These are phyloP conservation scores for Musca domestica DNA, from an alignment of 1,140 invertebrate species.

Conservation along the genomic window DNA sequence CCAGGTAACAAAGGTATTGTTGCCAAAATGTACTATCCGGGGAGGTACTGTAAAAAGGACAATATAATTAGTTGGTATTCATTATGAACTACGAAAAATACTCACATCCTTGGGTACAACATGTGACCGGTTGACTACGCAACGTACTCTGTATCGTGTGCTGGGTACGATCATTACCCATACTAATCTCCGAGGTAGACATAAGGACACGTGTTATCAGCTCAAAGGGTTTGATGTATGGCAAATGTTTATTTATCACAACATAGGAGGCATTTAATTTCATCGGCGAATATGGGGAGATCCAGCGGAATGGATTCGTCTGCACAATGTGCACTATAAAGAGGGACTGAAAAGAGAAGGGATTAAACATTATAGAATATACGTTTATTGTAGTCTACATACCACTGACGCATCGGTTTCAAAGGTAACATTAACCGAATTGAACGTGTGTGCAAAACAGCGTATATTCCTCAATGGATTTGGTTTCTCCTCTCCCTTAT, in stretches of 20 bases:
- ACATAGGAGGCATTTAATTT: slow-evolving; percentile 47
- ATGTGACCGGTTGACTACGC: slow-evolving; percentile 42
- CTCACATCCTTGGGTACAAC: slow-evolving; percentile 52
- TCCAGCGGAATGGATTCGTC: slow-evolving; percentile 48
- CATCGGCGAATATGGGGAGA: slow-evolving; percentile 38
- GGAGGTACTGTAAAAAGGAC: slow-evolving; percentile 37
- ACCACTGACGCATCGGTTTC: slow-evolving; percentile 41
- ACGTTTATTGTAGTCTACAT: background rate
- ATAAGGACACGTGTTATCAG: slow-evolving; percentile 44
- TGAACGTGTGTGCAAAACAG: slow-evolving; percentile 50
- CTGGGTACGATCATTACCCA: slow-evolving; percentile 31
- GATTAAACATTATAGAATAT: background rate
- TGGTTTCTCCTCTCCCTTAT: slow-evolving; percentile 27
- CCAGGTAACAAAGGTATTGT: slow-evolving; percentile 49
- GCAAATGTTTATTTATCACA: slow-evolving; percentile 44
- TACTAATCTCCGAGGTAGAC: slow-evolving; percentile 38
- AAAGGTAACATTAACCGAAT: slow-evolving; percentile 50
- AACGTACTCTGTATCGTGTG: slow-evolving; percentile 44
- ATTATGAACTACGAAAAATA: background rate
- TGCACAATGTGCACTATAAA: slow-evolving; percentile 48
- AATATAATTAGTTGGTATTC: background rate
- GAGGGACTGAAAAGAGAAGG: slow-evolving; percentile 32
- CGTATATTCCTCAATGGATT: slow-evolving; percentile 48
- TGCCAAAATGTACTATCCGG: slow-evolving; percentile 41
- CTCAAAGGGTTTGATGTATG: slow-evolving; percentile 46